Base-by-base conservation (phyloP, 2,888 invertebrate genomes). In the Trachelus troglodyta region DNA sequence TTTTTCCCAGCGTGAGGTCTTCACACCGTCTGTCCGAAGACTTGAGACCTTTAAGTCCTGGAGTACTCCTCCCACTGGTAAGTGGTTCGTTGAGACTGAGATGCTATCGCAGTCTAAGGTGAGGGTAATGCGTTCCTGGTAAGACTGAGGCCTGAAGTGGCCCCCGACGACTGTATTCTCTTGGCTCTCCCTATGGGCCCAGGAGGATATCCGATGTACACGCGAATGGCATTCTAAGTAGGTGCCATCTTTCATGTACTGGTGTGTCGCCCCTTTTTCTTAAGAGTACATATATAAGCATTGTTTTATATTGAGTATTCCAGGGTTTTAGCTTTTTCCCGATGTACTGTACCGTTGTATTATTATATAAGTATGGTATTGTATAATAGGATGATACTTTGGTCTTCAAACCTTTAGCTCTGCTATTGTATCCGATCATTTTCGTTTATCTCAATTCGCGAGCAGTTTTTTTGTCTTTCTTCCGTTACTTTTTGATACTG, bases 61-160 rank as follows among this genome's bases (percentile, higher is more conserved):
- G 56, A 56, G 56, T 56, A 56, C 23, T 56, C 56, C 56, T 56
- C 9, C 23, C 56, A 56, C 31, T 71, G 12, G 31, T 78, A 78
- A 78, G 75, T 73, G 78, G 78, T 78, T 76, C 35, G 35, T 35
- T 69, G 76, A 71, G 69, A 71, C 33, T 3, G 71, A 75, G 78
- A 78, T 78, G 56, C 33, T 78, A 78, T 78, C 78, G 68, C 68
- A 73, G 75, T 75, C 76, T 73, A 69, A 78, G 40, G 73, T 68
- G 76, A 78, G 73, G 76, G 78, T 78, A 76, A 78, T 78, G 73
- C 34, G 76, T 78, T 78, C 75, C 69, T 68, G 75, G 78, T 76
- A 78, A 71, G 34, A 34, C 73, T 34, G 75, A 11, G 37, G 37
- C 40, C 69, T 37, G n/a, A 23, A 35, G 37, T 75, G 34, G 69